phyloP scores from a whole-genome alignment of 2,888 invertebrate species.

The Drosophila kanekoi region DNA sequence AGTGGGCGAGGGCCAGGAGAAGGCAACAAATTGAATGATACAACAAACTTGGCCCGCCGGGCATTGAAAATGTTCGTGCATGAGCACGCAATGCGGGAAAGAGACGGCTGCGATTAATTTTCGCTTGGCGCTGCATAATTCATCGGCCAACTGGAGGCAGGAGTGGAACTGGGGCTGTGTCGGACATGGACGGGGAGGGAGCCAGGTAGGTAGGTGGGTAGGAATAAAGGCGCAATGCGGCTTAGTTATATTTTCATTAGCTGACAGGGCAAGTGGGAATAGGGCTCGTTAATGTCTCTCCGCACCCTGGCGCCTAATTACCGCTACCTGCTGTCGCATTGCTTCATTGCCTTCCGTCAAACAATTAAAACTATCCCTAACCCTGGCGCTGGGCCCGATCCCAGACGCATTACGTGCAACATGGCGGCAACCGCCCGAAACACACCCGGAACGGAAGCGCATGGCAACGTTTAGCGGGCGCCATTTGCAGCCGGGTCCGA shows the following conservation, averaged over 20 bases:
- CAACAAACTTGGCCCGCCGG: conserved; percentile 41
- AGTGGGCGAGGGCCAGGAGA: conserved; percentile 19
- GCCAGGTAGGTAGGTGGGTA: too few relatives aligned
- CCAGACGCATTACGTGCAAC: conserved; percentile 34
- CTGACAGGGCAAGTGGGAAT: conserved; percentile 11
- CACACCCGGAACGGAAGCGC: conserved; percentile 66
- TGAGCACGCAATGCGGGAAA: conserved; percentile 61
- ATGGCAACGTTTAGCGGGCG: conserved; percentile 73
- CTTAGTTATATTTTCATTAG: conserved; percentile 71
- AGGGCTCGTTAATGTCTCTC: conserved; percentile 44
- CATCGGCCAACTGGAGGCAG: conserved; percentile 33
- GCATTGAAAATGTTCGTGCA: conserved; percentile 19
- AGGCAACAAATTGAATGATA: conserved; percentile 68
- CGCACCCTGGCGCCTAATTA: conserved; percentile 56
- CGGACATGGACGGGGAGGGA: neutral
- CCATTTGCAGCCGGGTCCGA: conserved; percentile 61
- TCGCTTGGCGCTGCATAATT: conserved; percentile 61
- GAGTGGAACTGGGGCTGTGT: neutral
- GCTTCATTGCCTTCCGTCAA: conserved; percentile 40
- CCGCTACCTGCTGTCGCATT: conserved; percentile 39
- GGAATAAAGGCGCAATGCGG: conserved; percentile 1
- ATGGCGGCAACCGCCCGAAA: conserved; percentile 60
- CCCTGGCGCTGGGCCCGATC: neutral
- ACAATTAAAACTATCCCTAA: conserved; percentile 66
- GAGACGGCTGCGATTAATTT: conserved; percentile 58